Base-by-base conservation (phyloP, 2,888 invertebrate species). In the Sinhomidia bicolor region DNA sequence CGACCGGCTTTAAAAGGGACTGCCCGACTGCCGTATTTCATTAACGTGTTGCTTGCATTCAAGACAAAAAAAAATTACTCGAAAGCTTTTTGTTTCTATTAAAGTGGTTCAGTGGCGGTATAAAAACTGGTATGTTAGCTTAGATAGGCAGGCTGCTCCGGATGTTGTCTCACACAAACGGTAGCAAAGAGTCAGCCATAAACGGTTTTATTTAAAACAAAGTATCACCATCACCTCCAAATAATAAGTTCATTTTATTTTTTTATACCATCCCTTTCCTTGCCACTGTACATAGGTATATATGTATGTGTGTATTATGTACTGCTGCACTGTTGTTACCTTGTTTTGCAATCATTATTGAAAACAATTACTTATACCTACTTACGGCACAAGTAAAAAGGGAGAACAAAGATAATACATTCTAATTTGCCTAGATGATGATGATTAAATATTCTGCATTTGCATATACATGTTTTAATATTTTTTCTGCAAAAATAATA, bases 131-230 rank as follows among this genome's bases (percentile, higher is more conserved):
- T 65, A 29, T 29, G 9, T 14, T 17, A 23, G 2, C n/a, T n/a
- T n/a, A n/a, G n/a, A n/a, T n/a, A 54, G 74, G 54, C 65, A 71
- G 86, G 80, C 80, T 54, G 36, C 86, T 68, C 86, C 80, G 86
- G 86, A 86, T 86, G 80, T 57, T 80, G 44, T 71, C 68, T 68
- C 57, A 29, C 29, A 17, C 14, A 29, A 29, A 54, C 0, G 60
- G 41, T 41, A 41, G 10, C 29, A n/a, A 14, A 47, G 10, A 20
- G 14, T 10, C 1, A 7, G n/a, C 14, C 17, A 17, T 60, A 54
- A 60, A 79, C 57, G 20, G 57, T 36, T 51, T 32, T 10, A 14
- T 51, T 79, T n/a, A n/a, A 7, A n/a, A 41, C 32, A 74, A 14
- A 76, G 76, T 76, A 76, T 74, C 14, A 74, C 4, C 29, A 32